phyloP scores from a whole-genome alignment of 2,888 invertebrate species.

The Noctua fimbriata region DNA sequence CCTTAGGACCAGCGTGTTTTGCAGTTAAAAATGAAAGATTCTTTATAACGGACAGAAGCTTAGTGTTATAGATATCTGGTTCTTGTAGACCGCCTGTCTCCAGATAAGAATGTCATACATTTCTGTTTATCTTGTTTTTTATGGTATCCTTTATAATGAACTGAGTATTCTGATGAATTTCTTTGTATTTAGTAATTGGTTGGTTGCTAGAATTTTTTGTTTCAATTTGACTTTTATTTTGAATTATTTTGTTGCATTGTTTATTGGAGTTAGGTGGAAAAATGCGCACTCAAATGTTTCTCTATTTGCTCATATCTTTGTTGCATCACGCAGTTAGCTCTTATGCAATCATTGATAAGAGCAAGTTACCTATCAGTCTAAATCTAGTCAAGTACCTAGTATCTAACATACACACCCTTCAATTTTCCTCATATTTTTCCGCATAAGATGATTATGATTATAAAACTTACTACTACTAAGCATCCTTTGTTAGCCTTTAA shows the following conservation, averaged over 20 bases:
- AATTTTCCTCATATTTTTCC: not conserved
- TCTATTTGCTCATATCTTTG: not conserved
- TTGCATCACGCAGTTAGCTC: not conserved
- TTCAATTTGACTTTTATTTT: slow-evolving; percentile 28
- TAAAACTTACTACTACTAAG: not conserved
- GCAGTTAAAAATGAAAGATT: slow-evolving; percentile 82
- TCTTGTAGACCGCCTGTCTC: slow-evolving; percentile 87
- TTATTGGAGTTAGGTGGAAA: not conserved
- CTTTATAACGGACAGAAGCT: slow-evolving; percentile 76
- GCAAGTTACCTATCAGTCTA: not conserved
- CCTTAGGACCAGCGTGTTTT: slow-evolving; percentile 72
- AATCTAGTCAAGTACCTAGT: not conserved
- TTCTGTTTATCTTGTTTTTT: slow-evolving; percentile 68
- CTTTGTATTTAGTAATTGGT: slow-evolving; percentile 65
- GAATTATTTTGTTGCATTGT: slow-evolving; percentile 15
- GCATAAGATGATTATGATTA: not conserved
- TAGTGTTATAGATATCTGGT: slow-evolving; percentile 70
- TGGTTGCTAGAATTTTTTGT: slow-evolving; percentile 59
- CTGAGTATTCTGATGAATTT: slow-evolving; percentile 61
- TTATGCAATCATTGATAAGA: slow-evolving; percentile 3
- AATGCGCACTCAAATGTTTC: not conserved
- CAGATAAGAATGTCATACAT: slow-evolving; percentile 76
- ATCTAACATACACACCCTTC: not conserved
- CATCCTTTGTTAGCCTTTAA: not conserved
- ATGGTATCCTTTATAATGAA: slow-evolving; percentile 64